phyloP scores from a whole-genome alignment of 2,888 invertebrate species.

The Marasmarcha lunaedactyla region DNA sequence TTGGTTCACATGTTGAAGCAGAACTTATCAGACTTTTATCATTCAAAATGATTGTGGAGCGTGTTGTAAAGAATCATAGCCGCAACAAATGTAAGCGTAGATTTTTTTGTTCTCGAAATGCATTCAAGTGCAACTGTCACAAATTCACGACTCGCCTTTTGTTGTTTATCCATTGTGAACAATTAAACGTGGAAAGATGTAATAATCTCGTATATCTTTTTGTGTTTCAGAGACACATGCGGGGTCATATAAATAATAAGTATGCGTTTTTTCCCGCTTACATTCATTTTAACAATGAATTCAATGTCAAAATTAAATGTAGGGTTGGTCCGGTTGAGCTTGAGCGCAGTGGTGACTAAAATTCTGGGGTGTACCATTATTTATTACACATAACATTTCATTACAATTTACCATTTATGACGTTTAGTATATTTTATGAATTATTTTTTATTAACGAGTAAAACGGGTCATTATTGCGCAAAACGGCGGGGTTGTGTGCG shows the following conservation, averaged over 20 bases:
- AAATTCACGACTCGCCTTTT: constrained; percentile 48
- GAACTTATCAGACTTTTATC: constrained; percentile 47
- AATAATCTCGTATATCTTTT: constrained; percentile 63
- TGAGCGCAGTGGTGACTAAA: constrained; percentile 47
- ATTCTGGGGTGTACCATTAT: constrained; percentile 65
- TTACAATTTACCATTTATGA: constrained; percentile 57
- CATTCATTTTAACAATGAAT: constrained; percentile 52
- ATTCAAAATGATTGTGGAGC: constrained; percentile 49
- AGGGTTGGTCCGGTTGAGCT: constrained; percentile 56
- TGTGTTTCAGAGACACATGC: constrained; percentile 57
- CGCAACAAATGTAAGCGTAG: constrained; percentile 42
- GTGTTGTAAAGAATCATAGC: constrained; percentile 42
- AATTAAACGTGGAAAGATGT: constrained; percentile 66
- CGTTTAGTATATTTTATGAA: constrained; percentile 45
- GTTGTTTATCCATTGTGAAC: constrained; percentile 63
- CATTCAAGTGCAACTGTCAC: constrained; percentile 47
- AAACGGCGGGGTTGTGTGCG: constrained; percentile 45
- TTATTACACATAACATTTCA: constrained; percentile 67
- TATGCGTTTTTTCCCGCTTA: constrained; percentile 23
- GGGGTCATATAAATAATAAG: constrained; percentile 59
- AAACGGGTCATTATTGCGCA: constrained; percentile 55
- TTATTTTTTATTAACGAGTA: constrained; percentile 57
- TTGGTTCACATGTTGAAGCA: constrained; percentile 41
- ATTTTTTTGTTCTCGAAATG: constrained; percentile 18
- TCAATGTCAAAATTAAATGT: constrained; percentile 59